Evolutionary conservation across 2,888 invertebrate genomes (phyloP).

Genomic region (Nomada lathburiana): DNA sequence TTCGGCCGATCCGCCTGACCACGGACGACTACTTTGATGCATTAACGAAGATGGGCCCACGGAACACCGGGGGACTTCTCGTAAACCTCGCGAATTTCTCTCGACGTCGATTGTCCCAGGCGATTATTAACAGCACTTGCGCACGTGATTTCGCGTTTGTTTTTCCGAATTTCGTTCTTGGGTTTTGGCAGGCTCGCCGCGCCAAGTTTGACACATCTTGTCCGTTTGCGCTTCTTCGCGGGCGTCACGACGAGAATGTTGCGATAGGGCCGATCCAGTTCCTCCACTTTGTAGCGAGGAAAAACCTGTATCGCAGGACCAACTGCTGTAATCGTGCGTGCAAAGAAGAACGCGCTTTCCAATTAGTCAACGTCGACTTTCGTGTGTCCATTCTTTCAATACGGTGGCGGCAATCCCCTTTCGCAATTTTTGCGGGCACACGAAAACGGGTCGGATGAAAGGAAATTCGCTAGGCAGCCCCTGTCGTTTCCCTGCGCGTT

Average conservation of each 20-base stretch:
- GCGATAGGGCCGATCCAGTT: slow-evolving; percentile 8
- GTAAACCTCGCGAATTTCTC: slow-evolving; percentile 40
- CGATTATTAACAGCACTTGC: slow-evolving; percentile 44
- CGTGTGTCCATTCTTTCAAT: neutral
- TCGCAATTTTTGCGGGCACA: neutral
- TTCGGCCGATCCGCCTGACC: neutral
- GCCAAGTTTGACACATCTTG: neutral
- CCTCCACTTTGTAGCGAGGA: slow-evolving; percentile 2
- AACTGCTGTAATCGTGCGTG: neutral
- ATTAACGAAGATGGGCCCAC: slow-evolving; percentile 16
- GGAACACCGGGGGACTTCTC: slow-evolving; percentile 16
- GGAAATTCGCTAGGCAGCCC: neutral
- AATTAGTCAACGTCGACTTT: neutral
- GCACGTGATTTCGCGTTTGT: slow-evolving; percentile 8
- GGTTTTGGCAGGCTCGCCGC: slow-evolving; percentile 10
- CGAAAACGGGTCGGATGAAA: neutral
- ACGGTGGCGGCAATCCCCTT: neutral
- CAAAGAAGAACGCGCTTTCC: neutral
- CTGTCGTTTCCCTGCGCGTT: neutral
- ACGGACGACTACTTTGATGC: slow-evolving; percentile 39
- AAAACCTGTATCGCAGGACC: no score
- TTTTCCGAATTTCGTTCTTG: slow-evolving; percentile 2
- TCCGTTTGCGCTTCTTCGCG: neutral
- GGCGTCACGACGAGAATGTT: neutral
- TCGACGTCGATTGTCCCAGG: slow-evolving; percentile 18